Evolutionary conservation across 2,888 invertebrate species (phyloP).

Genomic region (Amaurobius ferox): DNA sequence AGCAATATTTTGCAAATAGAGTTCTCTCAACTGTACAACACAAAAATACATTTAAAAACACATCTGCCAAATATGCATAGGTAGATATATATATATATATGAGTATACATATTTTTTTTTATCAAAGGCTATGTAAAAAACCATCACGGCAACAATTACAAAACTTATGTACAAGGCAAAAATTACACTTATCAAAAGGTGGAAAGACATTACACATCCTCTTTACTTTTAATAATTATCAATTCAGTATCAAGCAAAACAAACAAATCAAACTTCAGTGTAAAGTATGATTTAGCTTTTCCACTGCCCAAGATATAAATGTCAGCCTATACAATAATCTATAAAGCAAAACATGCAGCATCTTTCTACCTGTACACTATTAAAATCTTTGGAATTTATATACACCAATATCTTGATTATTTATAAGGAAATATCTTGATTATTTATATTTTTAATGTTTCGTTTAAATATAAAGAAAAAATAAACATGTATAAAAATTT

Average conservation of each 20-base stretch:
- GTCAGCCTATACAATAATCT: not conserved
- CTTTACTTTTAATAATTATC: too few species aligned
- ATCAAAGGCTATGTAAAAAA: conserved; percentile 66
- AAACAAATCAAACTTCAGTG: too few species aligned
- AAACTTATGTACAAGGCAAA: conserved; percentile 50
- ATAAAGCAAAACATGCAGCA: not conserved
- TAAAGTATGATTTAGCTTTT: too few species aligned
- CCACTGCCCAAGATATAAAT: too few species aligned
- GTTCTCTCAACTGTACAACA: conserved; percentile 41
- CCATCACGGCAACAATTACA: conserved; percentile 55
- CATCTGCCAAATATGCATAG: conserved; percentile 15
- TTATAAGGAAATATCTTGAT: too few species aligned
- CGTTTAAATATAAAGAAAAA: too few species aligned
- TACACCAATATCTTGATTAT: too few species aligned
- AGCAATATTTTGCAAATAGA: conserved; percentile 30
- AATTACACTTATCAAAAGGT: not conserved
- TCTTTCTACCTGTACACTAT: not conserved
- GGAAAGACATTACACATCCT: not conserved
- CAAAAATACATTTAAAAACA: conserved; percentile 49
- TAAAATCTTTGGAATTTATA: conserved; percentile 11
- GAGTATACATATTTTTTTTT: conserved; percentile 24
- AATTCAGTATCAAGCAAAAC: too few species aligned
- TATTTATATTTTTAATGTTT: too few species aligned
- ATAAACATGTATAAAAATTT: too few species aligned
- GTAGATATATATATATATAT: conserved; percentile 29